Percentiles rank a stretch among this genome's conserved stretches.
Conservation (phyloP, 2,888 invertebrate species). For the Leptopilina drosophilae region DNA sequence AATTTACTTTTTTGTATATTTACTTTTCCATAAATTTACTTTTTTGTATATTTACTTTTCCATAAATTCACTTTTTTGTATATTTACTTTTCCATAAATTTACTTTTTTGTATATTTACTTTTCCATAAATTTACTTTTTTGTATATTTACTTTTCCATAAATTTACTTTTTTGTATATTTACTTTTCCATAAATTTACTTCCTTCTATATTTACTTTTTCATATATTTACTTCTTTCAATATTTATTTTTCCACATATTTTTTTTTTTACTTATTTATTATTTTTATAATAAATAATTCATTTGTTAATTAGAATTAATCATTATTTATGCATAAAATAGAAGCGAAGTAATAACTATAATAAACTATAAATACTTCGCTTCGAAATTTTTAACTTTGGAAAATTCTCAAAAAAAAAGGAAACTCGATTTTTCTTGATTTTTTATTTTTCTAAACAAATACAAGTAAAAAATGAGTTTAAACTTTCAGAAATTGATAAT, state of each 20-base stretch:
- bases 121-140: no score
- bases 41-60: no score
- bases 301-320: no score
- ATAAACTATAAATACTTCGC: slow-evolving; percentile 2
- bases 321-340: slow-evolving; percentile 12
- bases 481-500: neutral
- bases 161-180: no score
- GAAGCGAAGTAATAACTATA: slow-evolving; percentile 2
- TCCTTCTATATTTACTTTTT: neutral
- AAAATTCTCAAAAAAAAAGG: neutral
- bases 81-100: slow-evolving; percentile 14
- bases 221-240: neutral
- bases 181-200: neutral
- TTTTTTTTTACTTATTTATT: neutral
- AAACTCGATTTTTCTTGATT: no score
- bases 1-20: neutral
- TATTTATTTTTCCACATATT: no score
- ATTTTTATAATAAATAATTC: neutral
- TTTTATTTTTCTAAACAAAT: neutral
- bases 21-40: neutral
- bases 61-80: neutral
- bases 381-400: neutral
- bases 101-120: neutral
- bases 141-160: neutral
- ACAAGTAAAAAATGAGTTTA: no score